A percentile compares a stretch with the other conserved stretches of the same genome.
Conservation (phyloP, 1,140 invertebrate genomes). For the Drosophila novamexicana region DNA sequence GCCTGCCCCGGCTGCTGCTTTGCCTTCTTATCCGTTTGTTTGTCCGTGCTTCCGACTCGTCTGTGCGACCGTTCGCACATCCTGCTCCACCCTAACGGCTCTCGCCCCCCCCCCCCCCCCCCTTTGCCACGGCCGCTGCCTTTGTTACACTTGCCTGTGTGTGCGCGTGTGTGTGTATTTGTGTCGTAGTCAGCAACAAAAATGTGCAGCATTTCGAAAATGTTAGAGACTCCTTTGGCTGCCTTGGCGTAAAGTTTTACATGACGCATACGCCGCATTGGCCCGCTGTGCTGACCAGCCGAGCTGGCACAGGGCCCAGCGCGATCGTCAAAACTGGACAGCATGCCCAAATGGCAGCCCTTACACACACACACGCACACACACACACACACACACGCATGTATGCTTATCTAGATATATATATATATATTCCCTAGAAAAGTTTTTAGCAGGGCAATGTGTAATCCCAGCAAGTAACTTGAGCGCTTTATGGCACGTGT, state of each 20-base stretch:
- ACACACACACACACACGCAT: not conserved
- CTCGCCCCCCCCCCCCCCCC: slow-evolving; percentile 2
- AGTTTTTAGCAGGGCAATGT: slow-evolving; percentile 6
- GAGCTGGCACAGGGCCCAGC: slow-evolving; percentile 4
- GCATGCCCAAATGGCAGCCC: not conserved
- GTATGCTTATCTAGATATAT: not conserved
- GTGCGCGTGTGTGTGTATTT: slow-evolving; percentile 56
- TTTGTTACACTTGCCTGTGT: slow-evolving; percentile 46
- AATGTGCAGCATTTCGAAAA: slow-evolving; percentile 76
- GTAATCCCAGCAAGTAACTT: slow-evolving; percentile 77
- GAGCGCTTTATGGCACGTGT: slow-evolving; percentile 75
- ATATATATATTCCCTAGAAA: not conserved
- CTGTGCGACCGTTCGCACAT: slow-evolving; percentile 81
- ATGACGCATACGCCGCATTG: slow-evolving; percentile 74
- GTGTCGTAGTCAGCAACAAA: slow-evolving; percentile 60
- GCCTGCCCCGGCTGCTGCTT: slow-evolving; percentile 17
- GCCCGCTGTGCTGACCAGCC: slow-evolving; percentile 17
- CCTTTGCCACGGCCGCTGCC: not conserved
- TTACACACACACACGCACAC: not conserved
- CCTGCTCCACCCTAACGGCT: slow-evolving; percentile 44
- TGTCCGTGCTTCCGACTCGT: slow-evolving; percentile 78
- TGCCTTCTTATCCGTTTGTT: slow-evolving; percentile 80
- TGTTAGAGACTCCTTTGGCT: slow-evolving; percentile 52
- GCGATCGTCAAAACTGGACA: slow-evolving; percentile 40
- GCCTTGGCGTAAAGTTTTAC: slow-evolving; percentile 20